A percentile compares a stretch with the other conserved stretches of the same genome.
Evolutionary conservation across 2,888 invertebrate species (phyloP).

Genomic region (Eudemis profundana): DNA sequence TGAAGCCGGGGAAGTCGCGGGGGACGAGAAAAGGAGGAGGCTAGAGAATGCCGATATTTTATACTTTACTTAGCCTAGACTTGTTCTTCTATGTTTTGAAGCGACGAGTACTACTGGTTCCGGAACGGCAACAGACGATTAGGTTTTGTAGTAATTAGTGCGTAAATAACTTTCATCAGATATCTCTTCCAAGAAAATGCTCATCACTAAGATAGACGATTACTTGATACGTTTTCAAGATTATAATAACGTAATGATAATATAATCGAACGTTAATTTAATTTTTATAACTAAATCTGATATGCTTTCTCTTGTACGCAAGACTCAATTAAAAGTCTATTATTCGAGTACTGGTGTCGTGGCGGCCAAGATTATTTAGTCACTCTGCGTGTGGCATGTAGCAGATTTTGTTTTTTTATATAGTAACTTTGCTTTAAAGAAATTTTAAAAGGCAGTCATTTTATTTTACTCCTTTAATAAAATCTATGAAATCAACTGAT

Average conservation of each 20-base stretch:
- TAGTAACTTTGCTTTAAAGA: too few species aligned
- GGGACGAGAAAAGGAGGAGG: background rate
- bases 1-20: background rate
- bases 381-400: too few species aligned
- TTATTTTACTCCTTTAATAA: too few species aligned
- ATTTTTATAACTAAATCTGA: background rate
- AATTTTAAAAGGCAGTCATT: too few species aligned
- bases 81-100: background rate
- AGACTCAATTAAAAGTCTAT: background rate
- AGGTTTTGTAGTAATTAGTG: conserved; percentile 23
- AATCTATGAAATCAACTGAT: too few species aligned
- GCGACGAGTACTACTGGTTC: background rate
- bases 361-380: too few species aligned
- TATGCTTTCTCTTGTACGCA: background rate
- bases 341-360: background rate
- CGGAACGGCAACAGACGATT: conserved; percentile 25
- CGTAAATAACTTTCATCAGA: conserved; percentile 22
- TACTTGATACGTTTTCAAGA: background rate
- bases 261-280: conserved; percentile 1
- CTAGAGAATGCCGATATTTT: background rate
- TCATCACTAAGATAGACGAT: background rate
- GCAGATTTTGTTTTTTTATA: too few species aligned
- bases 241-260: background rate
- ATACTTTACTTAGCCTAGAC: background rate
- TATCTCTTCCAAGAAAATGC: conserved; percentile 5